phyloP scores from a whole-genome alignment of 92 coral and sea anemone genomes.

The Epizoanthus scotinus region DNA sequence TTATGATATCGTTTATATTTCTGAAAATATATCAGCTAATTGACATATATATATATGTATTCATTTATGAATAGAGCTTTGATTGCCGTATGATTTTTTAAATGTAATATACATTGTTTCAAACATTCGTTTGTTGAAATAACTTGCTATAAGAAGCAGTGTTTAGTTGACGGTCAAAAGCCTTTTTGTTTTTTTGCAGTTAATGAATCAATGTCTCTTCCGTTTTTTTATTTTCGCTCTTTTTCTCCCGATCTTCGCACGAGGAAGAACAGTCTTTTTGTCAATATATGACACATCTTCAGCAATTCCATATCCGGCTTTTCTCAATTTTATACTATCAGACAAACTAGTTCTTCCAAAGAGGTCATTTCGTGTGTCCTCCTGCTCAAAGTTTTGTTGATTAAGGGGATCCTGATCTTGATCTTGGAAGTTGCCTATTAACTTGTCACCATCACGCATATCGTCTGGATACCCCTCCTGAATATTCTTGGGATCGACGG shows the following conservation, averaged over 20 bases:
- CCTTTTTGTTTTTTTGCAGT: not conserved
- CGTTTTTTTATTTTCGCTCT: not conserved
- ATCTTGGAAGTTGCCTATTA: not conserved
- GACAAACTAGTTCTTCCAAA: not conserved
- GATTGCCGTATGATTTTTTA: too few species aligned
- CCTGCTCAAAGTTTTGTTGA: not conserved
- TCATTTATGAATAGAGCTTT: too few species aligned
- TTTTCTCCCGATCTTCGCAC: not conserved
- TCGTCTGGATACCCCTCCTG: not conserved
- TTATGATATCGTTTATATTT: too few species aligned
- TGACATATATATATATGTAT: too few species aligned
- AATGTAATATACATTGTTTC: too few species aligned
- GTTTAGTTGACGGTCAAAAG: too few species aligned
- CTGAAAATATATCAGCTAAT: too few species aligned
- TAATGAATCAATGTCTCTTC: not conserved
- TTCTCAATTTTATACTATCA: not conserved
- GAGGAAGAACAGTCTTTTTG: conserved; percentile 30
- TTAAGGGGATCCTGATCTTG: not conserved
- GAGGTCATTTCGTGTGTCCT: not conserved
- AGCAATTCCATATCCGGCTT: conserved; percentile 30
- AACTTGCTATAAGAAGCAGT: too few species aligned
- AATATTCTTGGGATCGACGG: not conserved
- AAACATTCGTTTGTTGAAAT: too few species aligned
- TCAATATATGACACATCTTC: conserved; percentile 35
- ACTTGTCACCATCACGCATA: not conserved